These are phyloP conservation scores for Micropoecilia bifurca DNA, from an alignment of 2,797 vertebrate genomes.

Conservation along the genomic window DNA sequence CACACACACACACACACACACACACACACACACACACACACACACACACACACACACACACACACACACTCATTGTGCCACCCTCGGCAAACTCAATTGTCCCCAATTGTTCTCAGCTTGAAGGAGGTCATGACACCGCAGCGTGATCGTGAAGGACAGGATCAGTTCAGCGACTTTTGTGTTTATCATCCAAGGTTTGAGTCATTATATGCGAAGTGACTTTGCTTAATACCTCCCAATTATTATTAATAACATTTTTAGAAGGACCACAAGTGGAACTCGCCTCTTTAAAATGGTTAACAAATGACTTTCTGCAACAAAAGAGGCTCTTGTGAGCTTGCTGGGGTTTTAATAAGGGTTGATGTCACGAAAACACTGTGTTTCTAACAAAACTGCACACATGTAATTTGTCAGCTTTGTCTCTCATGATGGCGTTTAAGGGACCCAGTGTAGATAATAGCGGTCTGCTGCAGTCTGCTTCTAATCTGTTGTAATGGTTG, in stretches of 20 bases:
- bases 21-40: neutral
- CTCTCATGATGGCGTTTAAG: constrained; percentile 26
- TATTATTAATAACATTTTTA: neutral
- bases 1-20: neutral
- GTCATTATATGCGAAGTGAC: neutral
- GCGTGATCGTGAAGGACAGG: constrained; percentile 6
- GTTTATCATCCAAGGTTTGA: neutral
- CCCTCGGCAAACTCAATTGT: constrained; percentile 13
- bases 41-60: neutral
- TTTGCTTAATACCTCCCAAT: neutral
- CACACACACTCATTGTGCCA: constrained; percentile 12
- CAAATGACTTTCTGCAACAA: neutral
- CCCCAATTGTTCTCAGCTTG: constrained; percentile 14
- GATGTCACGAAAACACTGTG: neutral
- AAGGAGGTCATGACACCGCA: constrained; percentile 15
- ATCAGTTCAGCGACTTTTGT: constrained; percentile 8
- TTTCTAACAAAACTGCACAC: constrained; percentile 19
- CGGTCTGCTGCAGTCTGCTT: constrained; percentile 45
- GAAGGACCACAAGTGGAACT: neutral
- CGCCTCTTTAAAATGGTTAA: neutral
- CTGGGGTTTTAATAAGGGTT: constrained; percentile 1
- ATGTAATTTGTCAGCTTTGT: constrained; percentile 35
- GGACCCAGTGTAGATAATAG: constrained; percentile 28
- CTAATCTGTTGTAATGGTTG: constrained; percentile 70
- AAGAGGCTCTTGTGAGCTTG: neutral